Percentiles rank a stretch among this genome's conserved stretches.
These are phyloP conservation scores for Sebastes fasciatus DNA, from an alignment of 2,113 vertebrate species.

Conservation along the genomic window DNA sequence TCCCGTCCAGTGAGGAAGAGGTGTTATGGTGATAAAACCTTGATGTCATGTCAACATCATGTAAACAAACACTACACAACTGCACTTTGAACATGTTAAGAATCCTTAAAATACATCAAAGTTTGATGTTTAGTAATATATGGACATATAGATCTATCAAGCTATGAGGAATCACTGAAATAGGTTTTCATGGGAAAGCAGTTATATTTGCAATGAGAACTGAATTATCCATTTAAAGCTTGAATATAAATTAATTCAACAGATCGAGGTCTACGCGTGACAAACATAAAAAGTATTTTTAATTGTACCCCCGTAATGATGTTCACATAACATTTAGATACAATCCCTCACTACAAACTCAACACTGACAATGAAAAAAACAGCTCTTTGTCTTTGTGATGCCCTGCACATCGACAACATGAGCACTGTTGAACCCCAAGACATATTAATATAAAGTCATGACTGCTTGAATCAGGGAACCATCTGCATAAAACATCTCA, in stretches of 20 bases:
- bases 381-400: neutral
- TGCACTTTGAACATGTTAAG: neutral
- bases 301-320: neutral
- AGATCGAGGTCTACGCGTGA: neutral
- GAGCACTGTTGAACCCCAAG: neutral
- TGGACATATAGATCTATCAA: neutral
- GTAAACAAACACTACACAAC: neutral
- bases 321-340: neutral
- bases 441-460: neutral
- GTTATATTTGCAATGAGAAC: neutral
- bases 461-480: neutral
- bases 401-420: neutral
- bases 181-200: neutral
- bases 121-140: neutral
- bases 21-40: neutral
- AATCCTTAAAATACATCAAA: neutral
- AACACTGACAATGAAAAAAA: neutral
- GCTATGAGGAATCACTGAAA: neutral
- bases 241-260: neutral
- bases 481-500: conserved; percentile 22
- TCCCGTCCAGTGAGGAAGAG: too few species aligned
- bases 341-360: neutral
- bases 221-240: neutral
- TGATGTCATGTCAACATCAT: neutral
- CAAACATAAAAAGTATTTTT: neutral